Percentiles rank a stretch among this genome's conserved stretches.
Conservation (phyloP, 2,888 invertebrate species). For the Linnaemya tessellans region DNA sequence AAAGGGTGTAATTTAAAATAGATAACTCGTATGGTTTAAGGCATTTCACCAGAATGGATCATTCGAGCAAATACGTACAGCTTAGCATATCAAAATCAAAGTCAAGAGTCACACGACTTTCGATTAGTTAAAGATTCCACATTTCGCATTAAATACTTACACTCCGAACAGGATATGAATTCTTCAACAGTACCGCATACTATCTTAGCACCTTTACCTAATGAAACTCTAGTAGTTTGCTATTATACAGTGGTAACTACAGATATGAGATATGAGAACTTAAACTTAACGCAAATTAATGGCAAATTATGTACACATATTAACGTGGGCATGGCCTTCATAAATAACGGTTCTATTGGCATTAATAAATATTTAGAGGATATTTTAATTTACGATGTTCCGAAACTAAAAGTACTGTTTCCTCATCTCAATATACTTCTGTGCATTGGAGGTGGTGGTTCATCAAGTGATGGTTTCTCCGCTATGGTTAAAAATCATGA, state of each 20-base stretch:
- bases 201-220: constrained; percentile 51
- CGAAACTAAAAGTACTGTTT: constrained; percentile 85
- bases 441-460: constrained; percentile 87
- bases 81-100: constrained; percentile 73
- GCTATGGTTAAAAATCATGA: constrained; percentile 89
- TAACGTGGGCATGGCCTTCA: constrained; percentile 89
- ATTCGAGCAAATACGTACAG: constrained; percentile 76
- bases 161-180: constrained; percentile 49
- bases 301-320: constrained; percentile 92
- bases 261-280: constrained; percentile 74
- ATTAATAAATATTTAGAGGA: constrained; percentile 84
- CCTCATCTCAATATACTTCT: constrained; percentile 89
- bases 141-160: constrained; percentile 65
- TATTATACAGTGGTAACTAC: constrained; percentile 87
- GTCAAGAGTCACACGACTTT: constrained; percentile 75
- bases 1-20: not conserved
- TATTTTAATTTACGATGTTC: constrained; percentile 77
- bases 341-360: constrained; percentile 86
- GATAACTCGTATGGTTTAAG: constrained; percentile 61
- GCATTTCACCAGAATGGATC: constrained; percentile 77
- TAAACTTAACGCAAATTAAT: constrained; percentile 86
- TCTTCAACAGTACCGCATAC: not conserved
- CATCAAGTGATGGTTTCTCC: constrained; percentile 87
- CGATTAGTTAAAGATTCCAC: constrained; percentile 73
- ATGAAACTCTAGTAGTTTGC: constrained; percentile 84